Evolutionary conservation across 1,140 invertebrate species (phyloP).

Genomic region (Leptoteleia sp.): DNA sequence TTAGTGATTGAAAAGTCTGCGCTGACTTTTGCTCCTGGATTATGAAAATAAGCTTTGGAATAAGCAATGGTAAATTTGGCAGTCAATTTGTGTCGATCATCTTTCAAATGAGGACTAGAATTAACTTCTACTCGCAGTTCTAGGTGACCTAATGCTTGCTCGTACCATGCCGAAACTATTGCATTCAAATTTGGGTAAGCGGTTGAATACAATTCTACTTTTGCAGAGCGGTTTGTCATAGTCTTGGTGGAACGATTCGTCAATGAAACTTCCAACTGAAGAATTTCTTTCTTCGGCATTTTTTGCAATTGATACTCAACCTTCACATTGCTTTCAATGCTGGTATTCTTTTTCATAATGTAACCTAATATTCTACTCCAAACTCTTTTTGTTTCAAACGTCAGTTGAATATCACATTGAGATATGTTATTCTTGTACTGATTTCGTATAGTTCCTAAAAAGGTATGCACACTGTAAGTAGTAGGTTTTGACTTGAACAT

Average conservation of each 20-base stretch:
- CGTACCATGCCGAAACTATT: constrained; percentile 84
- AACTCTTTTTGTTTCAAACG: constrained; percentile 86
- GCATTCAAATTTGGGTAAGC: constrained; percentile 90
- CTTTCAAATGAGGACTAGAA: constrained; percentile 78
- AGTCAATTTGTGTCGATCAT: constrained; percentile 82
- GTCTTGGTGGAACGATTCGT: constrained; percentile 84
- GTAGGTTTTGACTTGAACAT: too few relatives aligned
- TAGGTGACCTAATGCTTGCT: constrained; percentile 82
- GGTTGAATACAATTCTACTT: constrained; percentile 85
- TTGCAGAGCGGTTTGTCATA: constrained; percentile 83
- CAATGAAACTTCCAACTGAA: constrained; percentile 85
- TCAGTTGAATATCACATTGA: constrained; percentile 85
- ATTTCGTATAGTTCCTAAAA: constrained; percentile 78
- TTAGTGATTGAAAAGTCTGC: constrained; percentile 78
- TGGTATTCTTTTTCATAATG: constrained; percentile 82
- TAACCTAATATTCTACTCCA: constrained; percentile 86
- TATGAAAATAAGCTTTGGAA: constrained; percentile 79
- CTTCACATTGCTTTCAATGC: constrained; percentile 83
- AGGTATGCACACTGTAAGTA: too few relatives aligned
- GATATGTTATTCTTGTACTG: constrained; percentile 85
- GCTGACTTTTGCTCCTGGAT: constrained; percentile 77
- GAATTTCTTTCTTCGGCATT: constrained; percentile 83
- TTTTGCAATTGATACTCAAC: constrained; percentile 86
- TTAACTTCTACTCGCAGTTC: constrained; percentile 82
- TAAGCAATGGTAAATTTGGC: constrained; percentile 82